phyloP scores from a whole-genome alignment of 2,888 invertebrate genomes.

The Amiota communis region DNA sequence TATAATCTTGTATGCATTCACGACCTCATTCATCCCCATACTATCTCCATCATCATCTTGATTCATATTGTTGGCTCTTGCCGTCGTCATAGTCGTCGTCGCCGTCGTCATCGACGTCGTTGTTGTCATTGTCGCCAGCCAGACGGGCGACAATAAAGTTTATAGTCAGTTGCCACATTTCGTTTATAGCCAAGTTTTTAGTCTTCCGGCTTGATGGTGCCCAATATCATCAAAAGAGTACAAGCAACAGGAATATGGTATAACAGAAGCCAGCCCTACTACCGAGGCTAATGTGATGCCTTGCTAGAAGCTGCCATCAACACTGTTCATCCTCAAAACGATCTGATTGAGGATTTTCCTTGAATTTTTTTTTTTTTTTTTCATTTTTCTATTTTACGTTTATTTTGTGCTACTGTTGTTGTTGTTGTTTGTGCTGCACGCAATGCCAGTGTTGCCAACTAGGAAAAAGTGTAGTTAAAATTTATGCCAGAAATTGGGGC shows the following conservation, averaged over 20 bases:
- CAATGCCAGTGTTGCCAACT: conserved; percentile 26
- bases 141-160: conserved; percentile 68
- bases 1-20: no score
- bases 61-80: no score
- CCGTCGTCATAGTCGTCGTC: neutral
- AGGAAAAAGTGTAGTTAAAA: conserved; percentile 56
- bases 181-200: conserved; percentile 66
- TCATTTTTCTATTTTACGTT: neutral
- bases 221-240: no score
- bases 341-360: no score
- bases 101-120: neutral
- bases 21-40: no score
- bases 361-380: conserved; percentile 33
- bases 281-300: no score
- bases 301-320: no score
- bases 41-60: no score
- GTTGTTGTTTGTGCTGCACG: conserved; percentile 3
- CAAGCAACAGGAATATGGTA: no score
- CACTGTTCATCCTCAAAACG: no score
- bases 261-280: no score
- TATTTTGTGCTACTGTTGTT: neutral
- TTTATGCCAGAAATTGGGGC: conserved; percentile 51
- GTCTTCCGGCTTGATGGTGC: conserved; percentile 27
- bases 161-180: conserved; percentile 67
- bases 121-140: conserved; percentile 19